Conservation (phyloP, 2,888 invertebrate species). For the Dasypogon diadema region DNA sequence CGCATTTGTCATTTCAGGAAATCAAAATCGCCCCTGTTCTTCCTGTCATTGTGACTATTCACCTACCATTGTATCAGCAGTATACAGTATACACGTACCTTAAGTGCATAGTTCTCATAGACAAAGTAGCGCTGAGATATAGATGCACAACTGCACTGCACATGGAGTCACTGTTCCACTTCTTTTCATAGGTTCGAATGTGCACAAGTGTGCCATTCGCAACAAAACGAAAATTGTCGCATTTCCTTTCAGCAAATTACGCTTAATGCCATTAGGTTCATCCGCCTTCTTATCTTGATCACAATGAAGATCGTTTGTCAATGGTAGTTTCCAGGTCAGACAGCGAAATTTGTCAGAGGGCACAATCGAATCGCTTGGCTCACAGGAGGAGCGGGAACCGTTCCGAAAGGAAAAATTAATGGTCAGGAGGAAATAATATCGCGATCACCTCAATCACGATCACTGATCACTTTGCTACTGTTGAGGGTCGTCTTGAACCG, state of each 20-base stretch:
- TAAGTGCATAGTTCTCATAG: constrained; percentile 2
- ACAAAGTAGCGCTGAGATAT: not conserved
- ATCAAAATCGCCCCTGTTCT: constrained; percentile 46
- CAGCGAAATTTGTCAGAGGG: constrained; percentile 45
- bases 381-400: not conserved
- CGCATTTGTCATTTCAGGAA: constrained; percentile 52
- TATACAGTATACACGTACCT: constrained; percentile 2
- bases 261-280: constrained; percentile 49
- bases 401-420: constrained; percentile 37
- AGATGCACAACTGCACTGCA: not conserved
- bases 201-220: constrained; percentile 51
- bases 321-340: constrained; percentile 49
- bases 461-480: constrained; percentile 61
- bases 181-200: constrained; percentile 34
- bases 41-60: constrained; percentile 43
- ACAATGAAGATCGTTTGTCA: constrained; percentile 49
- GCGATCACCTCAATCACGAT: constrained; percentile 69
- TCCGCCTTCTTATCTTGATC: constrained; percentile 52
- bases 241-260: constrained; percentile 53
- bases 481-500: constrained; percentile 51
- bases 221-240: constrained; percentile 51
- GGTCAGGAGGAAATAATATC: constrained; percentile 65
- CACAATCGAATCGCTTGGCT: constrained; percentile 16
- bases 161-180: not conserved
- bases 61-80: not conserved